Evolutionary conservation across 1,140 invertebrate genomes (phyloP), one percentile per base, ranked within the genome.

Genomic region (Propsilocerus akamusi): DNA sequence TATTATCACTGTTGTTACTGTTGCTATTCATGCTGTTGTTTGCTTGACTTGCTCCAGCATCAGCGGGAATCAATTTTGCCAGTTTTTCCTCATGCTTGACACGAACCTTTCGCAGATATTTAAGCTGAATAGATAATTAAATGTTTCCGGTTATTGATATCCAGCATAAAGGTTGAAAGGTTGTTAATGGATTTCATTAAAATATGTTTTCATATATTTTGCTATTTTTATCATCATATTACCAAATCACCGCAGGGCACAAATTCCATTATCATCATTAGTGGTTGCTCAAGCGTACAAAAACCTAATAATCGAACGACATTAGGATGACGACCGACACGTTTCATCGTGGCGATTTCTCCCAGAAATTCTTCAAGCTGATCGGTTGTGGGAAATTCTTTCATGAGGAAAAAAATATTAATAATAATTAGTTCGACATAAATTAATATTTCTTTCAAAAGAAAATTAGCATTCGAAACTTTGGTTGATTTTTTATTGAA

Each of bases 321-420:
- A 63, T 91, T 81, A 11, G 73, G 72, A 64, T 92, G 87, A 0
- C 69, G 66, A 1, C 83, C 85, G 2, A 86, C 77, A 25, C 73
- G 72, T 63, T 86, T 89, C 65, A 90, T 74, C 63, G 86, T 83
- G 20, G 72, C 67, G 7, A 93, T 84, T 68, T 92, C 87, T 1
- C 74, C 68, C 5, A 86, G 62, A 56, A 90, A 77, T 54, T 83
- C 76, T 14, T 72, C 68, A 3, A 72, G 66, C 53, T 76, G 75
- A 55, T 83, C 77, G 1, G 65, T 56, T 7, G 71, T 61, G 1
- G 72, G 71, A 46, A 68, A 59, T 25, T 68, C 71, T 68, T 58
- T 32, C 8, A 46, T 6, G 14, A 6, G 14, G 14, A 8, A 5
- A 48, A 25, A 28, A 28, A 7, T 20, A 28, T 48, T 6, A 48